A percentile compares a stretch with the other conserved stretches of the same genome.
These are phyloP conservation scores for Crotalus adamanteus DNA, from an alignment of 2,797 vertebrate genomes.

Conservation along the genomic window DNA sequence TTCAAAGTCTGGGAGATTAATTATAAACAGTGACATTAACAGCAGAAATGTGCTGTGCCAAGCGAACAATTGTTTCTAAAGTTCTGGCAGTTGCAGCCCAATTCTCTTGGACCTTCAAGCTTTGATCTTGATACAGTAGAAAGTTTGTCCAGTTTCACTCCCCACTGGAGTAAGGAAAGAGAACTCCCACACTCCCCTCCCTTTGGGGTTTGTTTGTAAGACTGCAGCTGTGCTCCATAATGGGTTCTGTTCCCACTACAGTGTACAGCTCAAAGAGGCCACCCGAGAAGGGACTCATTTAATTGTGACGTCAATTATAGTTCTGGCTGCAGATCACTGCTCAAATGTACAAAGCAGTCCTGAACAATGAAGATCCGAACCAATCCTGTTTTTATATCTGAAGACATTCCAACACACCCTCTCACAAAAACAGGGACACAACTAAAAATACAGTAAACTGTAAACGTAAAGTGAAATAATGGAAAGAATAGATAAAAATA, in stretches of 20 bases:
- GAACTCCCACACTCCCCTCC: not conserved
- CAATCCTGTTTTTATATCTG: not conserved
- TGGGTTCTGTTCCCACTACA: not conserved
- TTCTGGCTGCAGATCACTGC: not conserved
- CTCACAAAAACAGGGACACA: not conserved
- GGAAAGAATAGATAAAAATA: not conserved
- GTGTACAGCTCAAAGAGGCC: not conserved
- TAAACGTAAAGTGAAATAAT: not conserved
- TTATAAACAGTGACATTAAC: slow-evolving; percentile 32
- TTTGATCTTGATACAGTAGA: not conserved
- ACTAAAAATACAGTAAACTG: not conserved
- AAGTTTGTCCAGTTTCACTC: not conserved
- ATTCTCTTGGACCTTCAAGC: not conserved
- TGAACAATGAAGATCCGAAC: not conserved
- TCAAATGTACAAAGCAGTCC: not conserved
- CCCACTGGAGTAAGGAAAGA: not conserved
- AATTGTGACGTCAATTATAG: not conserved
- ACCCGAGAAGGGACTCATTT: not conserved
- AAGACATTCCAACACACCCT: not conserved
- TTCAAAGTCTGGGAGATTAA: slow-evolving; percentile 34
- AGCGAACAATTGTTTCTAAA: slow-evolving; percentile 32
- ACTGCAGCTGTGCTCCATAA: not conserved
- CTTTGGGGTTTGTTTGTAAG: not conserved
- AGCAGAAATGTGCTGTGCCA: slow-evolving; percentile 35
- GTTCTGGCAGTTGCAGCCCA: slow-evolving; percentile 14